Evolutionary conservation across 2,113 vertebrate species (phyloP).

Genomic region (Burhinus oedicnemus): DNA sequence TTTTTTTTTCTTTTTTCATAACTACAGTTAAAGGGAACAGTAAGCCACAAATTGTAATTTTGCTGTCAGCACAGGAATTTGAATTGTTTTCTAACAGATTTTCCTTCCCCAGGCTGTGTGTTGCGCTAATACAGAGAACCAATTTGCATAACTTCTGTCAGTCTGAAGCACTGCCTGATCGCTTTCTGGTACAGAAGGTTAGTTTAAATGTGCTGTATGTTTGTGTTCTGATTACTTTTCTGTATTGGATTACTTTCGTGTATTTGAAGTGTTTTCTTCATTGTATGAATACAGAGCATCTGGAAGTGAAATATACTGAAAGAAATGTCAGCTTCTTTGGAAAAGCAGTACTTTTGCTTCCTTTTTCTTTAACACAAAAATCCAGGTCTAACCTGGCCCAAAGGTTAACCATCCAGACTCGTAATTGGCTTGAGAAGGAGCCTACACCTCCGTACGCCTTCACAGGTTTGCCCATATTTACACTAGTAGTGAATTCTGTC

Average conservation of each 20-base stretch:
- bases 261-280: background rate
- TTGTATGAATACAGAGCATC: background rate
- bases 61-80: background rate
- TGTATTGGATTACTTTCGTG: background rate
- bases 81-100: background rate
- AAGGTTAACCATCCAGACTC: background rate
- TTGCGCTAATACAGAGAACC: background rate
- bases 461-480: background rate
- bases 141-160: background rate
- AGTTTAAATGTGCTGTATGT: background rate
- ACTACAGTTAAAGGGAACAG: background rate
- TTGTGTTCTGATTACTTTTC: background rate
- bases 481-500: background rate
- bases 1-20: accelerated
- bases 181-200: background rate
- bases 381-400: background rate
- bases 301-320: background rate
- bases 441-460: accelerated
- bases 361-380: background rate
- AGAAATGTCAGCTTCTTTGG: background rate
- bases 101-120: background rate
- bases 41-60: background rate
- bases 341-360: background rate
- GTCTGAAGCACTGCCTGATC: background rate
- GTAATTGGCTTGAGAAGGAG: background rate